Percentiles rank a stretch among this genome's conserved stretches.
Conservation (phyloP, 30 jellyfish, hydroid and myxozoan genomes). For the Sanderia malayensis region DNA sequence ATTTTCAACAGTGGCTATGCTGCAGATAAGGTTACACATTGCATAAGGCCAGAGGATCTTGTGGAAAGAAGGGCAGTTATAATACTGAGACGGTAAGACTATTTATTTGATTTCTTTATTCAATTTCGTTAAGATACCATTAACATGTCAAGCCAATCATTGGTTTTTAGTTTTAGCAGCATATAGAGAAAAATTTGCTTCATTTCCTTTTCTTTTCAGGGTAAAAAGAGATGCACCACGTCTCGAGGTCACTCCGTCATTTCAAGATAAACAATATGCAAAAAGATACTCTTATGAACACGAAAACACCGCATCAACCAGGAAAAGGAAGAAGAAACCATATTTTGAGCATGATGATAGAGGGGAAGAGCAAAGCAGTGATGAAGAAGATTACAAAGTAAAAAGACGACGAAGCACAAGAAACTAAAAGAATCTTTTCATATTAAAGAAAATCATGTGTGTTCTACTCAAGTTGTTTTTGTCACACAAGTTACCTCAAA, state of each 20-base stretch:
- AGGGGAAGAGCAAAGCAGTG: constrained; percentile 53
- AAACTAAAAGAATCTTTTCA: background rate
- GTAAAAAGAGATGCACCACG: constrained; percentile 66
- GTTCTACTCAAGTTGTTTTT: too few relatives aligned
- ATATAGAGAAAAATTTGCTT: too few relatives aligned
- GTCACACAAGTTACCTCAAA: too few relatives aligned
- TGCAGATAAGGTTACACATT: constrained; percentile 94
- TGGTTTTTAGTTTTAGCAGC: too few relatives aligned
- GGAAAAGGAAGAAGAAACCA: constrained; percentile 56
- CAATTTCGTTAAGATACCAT: too few relatives aligned
- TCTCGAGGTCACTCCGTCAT: constrained; percentile 26
- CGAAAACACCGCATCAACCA: constrained; percentile 28
- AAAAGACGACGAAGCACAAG: constrained; percentile 50
- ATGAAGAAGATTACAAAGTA: constrained; percentile 4
- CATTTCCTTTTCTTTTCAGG: background rate
- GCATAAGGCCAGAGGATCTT: constrained; percentile 88
- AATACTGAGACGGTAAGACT: constrained; percentile 90
- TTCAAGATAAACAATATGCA: constrained; percentile 11
- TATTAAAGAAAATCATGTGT: too few relatives aligned
- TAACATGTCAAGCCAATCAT: background rate
- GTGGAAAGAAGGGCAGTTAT: constrained; percentile 90
- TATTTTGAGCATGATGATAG: constrained; percentile 71
- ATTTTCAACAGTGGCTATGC: constrained; percentile 89
- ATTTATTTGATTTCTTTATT: too few relatives aligned
- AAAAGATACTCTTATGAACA: constrained; percentile 28